Percentiles rank a stretch among this genome's conserved stretches.
These are phyloP conservation scores for Lynx canadensis DNA, from an alignment of 2,113 vertebrate species.

Conservation along the genomic window DNA sequence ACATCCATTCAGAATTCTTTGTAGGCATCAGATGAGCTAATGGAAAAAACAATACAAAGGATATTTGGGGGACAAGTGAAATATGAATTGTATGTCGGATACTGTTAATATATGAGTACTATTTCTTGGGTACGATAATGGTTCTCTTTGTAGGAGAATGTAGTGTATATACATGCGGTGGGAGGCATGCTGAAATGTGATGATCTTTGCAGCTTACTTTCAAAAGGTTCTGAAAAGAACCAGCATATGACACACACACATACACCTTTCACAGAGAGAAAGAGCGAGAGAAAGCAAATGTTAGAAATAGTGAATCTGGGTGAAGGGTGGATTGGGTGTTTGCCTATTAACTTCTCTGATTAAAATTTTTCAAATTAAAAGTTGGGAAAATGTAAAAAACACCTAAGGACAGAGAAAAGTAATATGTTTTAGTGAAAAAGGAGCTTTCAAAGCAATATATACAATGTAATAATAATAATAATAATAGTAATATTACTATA, in stretches of 20 bases:
- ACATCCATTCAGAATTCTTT: background rate
- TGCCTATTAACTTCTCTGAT: background rate
- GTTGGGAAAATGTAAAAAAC: background rate
- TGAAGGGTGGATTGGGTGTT: background rate
- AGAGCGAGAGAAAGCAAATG: background rate
- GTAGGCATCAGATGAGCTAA: background rate
- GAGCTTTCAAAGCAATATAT: background rate
- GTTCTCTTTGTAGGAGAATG: background rate
- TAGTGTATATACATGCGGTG: background rate
- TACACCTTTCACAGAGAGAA: background rate
- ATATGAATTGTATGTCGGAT: background rate
- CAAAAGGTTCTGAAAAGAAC: background rate
- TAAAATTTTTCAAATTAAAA: constrained; percentile 36
- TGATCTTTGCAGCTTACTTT: background rate
- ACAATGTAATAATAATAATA: background rate
- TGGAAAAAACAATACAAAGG: background rate
- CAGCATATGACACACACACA: background rate
- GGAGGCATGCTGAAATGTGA: background rate
- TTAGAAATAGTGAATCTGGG: background rate
- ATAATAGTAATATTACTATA: too few relatives aligned
- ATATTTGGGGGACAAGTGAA: background rate
- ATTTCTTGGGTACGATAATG: background rate
- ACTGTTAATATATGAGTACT: background rate
- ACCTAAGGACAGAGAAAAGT: background rate
- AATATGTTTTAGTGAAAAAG: background rate